Base-by-base conservation (phyloP, 2,797 vertebrate species). In the Lemur catta region DNA sequence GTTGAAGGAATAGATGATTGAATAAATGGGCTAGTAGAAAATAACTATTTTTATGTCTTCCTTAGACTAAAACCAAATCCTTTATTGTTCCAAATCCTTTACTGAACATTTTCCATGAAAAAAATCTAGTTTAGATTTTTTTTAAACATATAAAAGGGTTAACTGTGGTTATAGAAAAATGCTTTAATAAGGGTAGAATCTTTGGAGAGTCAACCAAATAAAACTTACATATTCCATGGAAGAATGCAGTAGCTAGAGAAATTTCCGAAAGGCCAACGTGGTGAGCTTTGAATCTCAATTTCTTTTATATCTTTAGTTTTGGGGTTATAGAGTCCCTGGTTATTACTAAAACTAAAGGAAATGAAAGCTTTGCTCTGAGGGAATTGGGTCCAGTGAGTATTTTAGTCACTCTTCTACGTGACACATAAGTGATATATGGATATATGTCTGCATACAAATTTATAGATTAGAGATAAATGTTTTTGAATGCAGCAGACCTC, bases 311-410 rank as follows among this genome's bases (percentile, higher is more conserved):
- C 33, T 26, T 57, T 91, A 5, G 35, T 85, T 75, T 90, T 12
- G 91, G 71, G 67, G 4, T 81, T 95, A 94, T 95, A 92, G 82
- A 97, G 91, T 48, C 82, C 28, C 84, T 63, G 35, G 50, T 87
- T 94, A 67, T 80, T 7, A 87, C 28, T 6, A 41, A 95, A 72
- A 79, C 10, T 30, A 81, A 90, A 91, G 10, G 50, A 76, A 28
- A 69, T 15, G 35, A 63, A 92, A 69, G 35, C 38, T 96, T 74
- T 72, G 1, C 72, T 92, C 26, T 67, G 59, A 92, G 65, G 18
- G 15, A 95, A 88, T 38, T 88, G 69, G 79, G 26, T 95, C 57
- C 12, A 67, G 48, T 67, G 46, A 67, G 30, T 18, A 89, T 97
- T n/a, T 87, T 50, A 50, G 12, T 80, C 43, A 59, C 20, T 84